Conservation (phyloP, 1,140 invertebrate genomes). For the Macrobrachium nipponense region DNA sequence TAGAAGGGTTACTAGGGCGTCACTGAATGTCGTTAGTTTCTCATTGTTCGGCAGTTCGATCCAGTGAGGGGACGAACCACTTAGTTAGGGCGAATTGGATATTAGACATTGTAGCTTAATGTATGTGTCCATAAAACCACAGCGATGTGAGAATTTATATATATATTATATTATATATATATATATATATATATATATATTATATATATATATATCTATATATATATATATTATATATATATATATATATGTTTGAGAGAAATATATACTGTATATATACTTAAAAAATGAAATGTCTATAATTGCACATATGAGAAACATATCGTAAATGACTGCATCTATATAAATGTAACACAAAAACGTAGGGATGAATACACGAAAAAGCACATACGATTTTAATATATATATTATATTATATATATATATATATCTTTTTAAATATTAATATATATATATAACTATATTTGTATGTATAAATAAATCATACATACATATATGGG, state of each 20-base stretch:
- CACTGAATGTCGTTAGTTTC: too few species aligned
- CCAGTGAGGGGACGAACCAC: too few species aligned
- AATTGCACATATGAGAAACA: neutral
- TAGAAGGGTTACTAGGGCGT: too few species aligned
- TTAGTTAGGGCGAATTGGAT: too few species aligned
- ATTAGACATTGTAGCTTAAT: too few species aligned
- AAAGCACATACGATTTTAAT: too few species aligned
- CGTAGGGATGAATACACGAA: neutral
- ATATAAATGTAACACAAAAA: neutral
- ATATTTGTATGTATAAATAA: constrained; percentile 17
- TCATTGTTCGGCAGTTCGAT: too few species aligned
- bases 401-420: constrained; percentile 4
- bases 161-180: neutral
- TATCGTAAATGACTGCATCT: too few species aligned
- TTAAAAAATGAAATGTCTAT: neutral
- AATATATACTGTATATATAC: constrained; percentile 8
- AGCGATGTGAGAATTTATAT: neutral
- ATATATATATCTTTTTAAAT: too few species aligned
- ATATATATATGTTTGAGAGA: neutral
- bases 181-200: constrained; percentile 21
- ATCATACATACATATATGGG: too few species aligned
- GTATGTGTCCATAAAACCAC: too few species aligned
- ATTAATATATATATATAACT: neutral
- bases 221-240: constrained; percentile 15
- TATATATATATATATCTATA: constrained; percentile 21